A percentile compares a stretch with the other conserved stretches of the same genome.
Conservation (phyloP, 2,113 vertebrate genomes). For the Thalassarche chlororhynchos region DNA sequence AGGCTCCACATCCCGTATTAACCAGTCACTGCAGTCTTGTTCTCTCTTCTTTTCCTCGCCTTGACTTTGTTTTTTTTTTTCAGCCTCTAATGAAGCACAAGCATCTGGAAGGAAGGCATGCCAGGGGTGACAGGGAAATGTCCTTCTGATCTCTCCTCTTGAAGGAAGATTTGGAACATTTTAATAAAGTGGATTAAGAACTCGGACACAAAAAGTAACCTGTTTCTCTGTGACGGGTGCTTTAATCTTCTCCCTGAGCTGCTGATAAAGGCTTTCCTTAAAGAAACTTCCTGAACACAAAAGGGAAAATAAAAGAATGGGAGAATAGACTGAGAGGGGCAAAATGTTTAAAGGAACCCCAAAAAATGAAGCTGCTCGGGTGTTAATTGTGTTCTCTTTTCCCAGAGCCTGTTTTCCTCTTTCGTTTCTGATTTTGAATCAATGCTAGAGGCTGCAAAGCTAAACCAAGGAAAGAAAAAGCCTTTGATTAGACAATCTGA, state of each 20-base stretch:
- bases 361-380: conserved; percentile 70
- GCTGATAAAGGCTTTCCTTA: conserved; percentile 65
- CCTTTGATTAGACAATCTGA: conserved; percentile 76
- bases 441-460: conserved; percentile 57
- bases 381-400: conserved; percentile 82
- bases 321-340: conserved; percentile 28
- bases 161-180: conserved; percentile 72
- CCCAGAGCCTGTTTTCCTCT: conserved; percentile 15
- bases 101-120: conserved; percentile 57
- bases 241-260: conserved; percentile 72
- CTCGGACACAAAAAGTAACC: conserved; percentile 71
- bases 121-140: conserved; percentile 52
- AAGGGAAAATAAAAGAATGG: conserved; percentile 48
- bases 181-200: conserved; percentile 77
- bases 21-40: background rate
- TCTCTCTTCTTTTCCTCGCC: conserved; percentile 27
- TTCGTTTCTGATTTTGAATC: conserved; percentile 65
- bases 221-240: conserved; percentile 54
- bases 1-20: background rate
- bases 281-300: conserved; percentile 65
- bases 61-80: background rate
- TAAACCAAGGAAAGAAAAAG: conserved; percentile 67
- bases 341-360: conserved; percentile 65
- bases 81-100: conserved; percentile 46
- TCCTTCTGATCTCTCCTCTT: conserved; percentile 68